Percentiles rank a stretch among this genome's conserved stretches.
Evolutionary conservation across 1,140 invertebrate genomes (phyloP).

Genomic region (Diachasma alloeum): DNA sequence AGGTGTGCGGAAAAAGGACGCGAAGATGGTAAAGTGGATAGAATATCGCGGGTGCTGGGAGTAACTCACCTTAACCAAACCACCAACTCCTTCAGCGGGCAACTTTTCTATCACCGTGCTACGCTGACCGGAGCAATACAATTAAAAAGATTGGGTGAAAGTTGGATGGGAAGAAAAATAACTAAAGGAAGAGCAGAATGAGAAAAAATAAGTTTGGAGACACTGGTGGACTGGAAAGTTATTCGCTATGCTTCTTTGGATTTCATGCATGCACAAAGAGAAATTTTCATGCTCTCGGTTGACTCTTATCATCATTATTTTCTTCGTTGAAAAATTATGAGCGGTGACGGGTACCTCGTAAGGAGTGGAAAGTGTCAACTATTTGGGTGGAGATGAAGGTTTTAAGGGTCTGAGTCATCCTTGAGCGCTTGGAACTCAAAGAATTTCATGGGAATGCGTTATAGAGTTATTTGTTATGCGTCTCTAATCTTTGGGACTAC

Average conservation of each 20-base stretch:
- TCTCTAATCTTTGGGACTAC: no score
- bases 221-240: background rate
- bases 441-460: no score
- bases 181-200: background rate
- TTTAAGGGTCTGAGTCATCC: no score
- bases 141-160: constrained; percentile 1
- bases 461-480: no score
- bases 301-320: no score
- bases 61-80: constrained; percentile 3
- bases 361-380: no score
- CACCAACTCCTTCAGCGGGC: background rate
- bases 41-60: background rate
- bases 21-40: background rate
- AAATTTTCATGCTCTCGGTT: no score
- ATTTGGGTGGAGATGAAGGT: no score
- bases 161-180: background rate
- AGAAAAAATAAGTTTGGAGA: background rate
- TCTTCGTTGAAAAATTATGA: no score
- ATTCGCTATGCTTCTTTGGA: background rate
- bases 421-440: no score
- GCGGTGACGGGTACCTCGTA: background rate
- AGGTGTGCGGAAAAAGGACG: background rate
- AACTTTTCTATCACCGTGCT: constrained; percentile 1
- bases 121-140: background rate
- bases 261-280: no score